Evolutionary conservation across 2,113 vertebrate species (phyloP), one percentile per base, ranked within the genome.

Genomic region (Merops nubicus): DNA sequence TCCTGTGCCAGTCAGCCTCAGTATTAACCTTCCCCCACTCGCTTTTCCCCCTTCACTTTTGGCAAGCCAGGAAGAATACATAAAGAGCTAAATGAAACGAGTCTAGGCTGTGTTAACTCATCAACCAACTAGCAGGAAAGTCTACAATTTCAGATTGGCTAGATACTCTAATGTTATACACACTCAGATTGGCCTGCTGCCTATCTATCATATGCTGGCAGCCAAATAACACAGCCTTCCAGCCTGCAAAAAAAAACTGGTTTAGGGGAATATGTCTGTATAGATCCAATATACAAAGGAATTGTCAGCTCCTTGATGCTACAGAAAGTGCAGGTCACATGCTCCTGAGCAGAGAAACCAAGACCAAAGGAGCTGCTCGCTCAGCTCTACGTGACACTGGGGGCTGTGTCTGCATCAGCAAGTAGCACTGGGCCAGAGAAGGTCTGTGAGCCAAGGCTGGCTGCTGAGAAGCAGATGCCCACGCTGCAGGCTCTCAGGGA

Each of bases 121-220:
- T 75, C 68, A 95, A 56, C 47, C 26, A 93, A 51, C 68, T 43
- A 81, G 73, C 86, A 96, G 65, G 72, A 91, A 96, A 89, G 43
- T 40, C 86, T 81, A 47, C 53, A 77, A 34, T 81, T 77, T 87
- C 80, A 91, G 83, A 93, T 70, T 78, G 68, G 47, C 26, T 78
- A 87, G 68, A 92, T 95, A 96, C 57, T 56, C 38, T 40, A 68
- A 47, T 29, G 38, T 29, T 60, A 59, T 33, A 81, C 12, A 63
- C 11, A 51, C n/a, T 69, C 85, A 70, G 50, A 75, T 64, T 87
- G 93, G 64, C 43, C 43, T 51, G 23, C 18, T 89, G 77, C 87
- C 84, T 92, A 72, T 79, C 77, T 86, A 47, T 67, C 60, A 56
- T 73, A 40, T 34, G 38, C 60, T 70, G 43, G n/a, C 72, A 92